Evolutionary conservation across 2,113 vertebrate genomes (phyloP), one percentile per base, ranked within the genome.

Genomic region (Nothocercus julius): DNA sequence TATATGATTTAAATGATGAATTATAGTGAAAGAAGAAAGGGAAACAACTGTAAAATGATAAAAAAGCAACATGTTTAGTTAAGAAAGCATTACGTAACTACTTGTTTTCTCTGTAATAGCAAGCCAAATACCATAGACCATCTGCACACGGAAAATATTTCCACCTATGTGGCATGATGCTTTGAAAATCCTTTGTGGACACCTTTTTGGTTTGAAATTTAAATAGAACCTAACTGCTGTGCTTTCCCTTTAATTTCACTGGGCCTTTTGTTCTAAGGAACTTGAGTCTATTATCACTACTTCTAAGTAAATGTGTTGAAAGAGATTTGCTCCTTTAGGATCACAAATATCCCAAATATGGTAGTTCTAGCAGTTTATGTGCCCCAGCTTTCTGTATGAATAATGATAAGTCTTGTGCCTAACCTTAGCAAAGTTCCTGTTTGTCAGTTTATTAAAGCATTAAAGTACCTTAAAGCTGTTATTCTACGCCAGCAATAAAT

Each of bases 111-210:
- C n/a, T 75, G 28, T 76, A 72, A 92, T 32, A 94, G 17, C 61
- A 92, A 95, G 70, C 80, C 74, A 91, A 92, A 63, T 64, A 63
- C 13, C 40, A 75, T 9, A 68, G 38, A 70, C 9, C 56, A 24
- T 72, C 44, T 92, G 56, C 76, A 91, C 61, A 36, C 27, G 78
- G 72, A 84, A 96, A 69, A 78, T 83, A 95, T 75, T 95, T 95
- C 75, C 61, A 74, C 51, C 74, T 84, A 63, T 54, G 24, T 53
- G 32, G 51, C 66, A 56, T 45, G 27, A 87, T 38, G 32, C 77
- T 95, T 94, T 77, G 74, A 73, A 53, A 85, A 81, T 49, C 63
- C 75, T 79, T 76, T 90, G 72, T 9, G 1, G 59, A 70, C 22
- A 72, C 14, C 18, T 85, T 81, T 87, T 47, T 30, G 18, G 27